phyloP scores from a whole-genome alignment of 2,888 invertebrate genomes.

The Luffia ferchaultella region DNA sequence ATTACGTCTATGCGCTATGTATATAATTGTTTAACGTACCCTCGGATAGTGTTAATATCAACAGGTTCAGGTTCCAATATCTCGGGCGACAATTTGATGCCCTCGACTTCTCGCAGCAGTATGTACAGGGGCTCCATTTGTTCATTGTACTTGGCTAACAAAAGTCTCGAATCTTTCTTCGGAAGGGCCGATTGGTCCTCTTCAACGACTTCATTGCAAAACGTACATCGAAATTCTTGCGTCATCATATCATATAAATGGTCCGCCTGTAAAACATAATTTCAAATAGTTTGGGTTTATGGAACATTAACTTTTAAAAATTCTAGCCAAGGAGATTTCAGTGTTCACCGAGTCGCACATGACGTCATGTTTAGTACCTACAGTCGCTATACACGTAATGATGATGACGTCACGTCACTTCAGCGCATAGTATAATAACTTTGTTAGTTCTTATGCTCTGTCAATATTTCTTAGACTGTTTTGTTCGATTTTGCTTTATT shows the following conservation, averaged over 20 bases:
- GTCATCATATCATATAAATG: slow-evolving; percentile 87
- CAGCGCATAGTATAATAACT: too few relatives aligned
- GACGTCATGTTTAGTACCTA: too few relatives aligned
- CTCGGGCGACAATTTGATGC: slow-evolving; percentile 91
- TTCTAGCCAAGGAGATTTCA: neutral
- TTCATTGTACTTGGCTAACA: slow-evolving; percentile 93
- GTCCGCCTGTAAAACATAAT: slow-evolving; percentile 74
- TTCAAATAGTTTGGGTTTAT: neutral
- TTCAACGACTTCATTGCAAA: slow-evolving; percentile 88
- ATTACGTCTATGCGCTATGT: too few relatives aligned
- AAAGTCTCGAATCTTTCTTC: slow-evolving; percentile 89
- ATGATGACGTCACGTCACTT: too few relatives aligned
- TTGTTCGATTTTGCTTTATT: too few relatives aligned
- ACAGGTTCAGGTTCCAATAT: slow-evolving; percentile 95
- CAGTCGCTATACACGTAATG: too few relatives aligned
- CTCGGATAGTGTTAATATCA: slow-evolving; percentile 85
- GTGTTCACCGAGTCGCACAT: too few relatives aligned
- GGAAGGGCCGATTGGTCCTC: slow-evolving; percentile 94
- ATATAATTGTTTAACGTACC: too few relatives aligned
- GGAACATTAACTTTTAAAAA: too few relatives aligned
- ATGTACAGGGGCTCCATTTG: slow-evolving; percentile 93
- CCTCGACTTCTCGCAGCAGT: slow-evolving; percentile 88
- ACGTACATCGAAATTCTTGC: slow-evolving; percentile 89
- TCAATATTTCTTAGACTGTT: too few relatives aligned
- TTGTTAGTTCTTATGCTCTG: too few relatives aligned